Evolutionary conservation across 2,113 vertebrate genomes (phyloP), one percentile per base, ranked within the genome.

Genomic region (Spermophilus dauricus): DNA sequence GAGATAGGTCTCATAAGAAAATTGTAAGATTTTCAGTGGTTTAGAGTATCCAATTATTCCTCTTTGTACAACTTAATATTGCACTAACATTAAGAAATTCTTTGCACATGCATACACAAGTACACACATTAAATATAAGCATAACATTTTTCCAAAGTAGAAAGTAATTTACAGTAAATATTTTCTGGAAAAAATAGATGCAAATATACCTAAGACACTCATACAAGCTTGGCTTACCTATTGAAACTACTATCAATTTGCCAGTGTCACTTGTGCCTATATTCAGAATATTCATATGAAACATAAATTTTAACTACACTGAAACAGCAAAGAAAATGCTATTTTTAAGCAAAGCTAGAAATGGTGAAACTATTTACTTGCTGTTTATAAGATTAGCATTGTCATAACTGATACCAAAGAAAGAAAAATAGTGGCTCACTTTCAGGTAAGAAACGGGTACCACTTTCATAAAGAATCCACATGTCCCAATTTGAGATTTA

Each of bases 81-180:
- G 24, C 34, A 5, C 28, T 48, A 18, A 20, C 56, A 82, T 24
- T 84, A 75, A 65, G 53, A 32, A 85, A 88, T 48, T 86, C 34
- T 69, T 73, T 51, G 45, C 45, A 37, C 20, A 45, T 39, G 45
- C 20, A 30, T n/a, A 63, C 14, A 83, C 26, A 61, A 28, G 30
- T 18, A 32, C 14, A 32, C 32, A 84, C n/a, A 67, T 34, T 45
- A 51, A 95, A 78, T 81, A 82, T 82, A 91, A 94, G 73, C 67
- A 34, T 24, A 81, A 94, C 45, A 56, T 13, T 28, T 5, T 26
- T 26, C 37, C 69, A 76, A 67, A 58, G 34, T 22, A 86, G 34
- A 75, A 93, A 96, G 84, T 82, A 85, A 97, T 70, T 92, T 61
- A 78, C 24, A 92, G 32, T 39, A 83, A 95, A 94, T 80, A 42